Percentiles rank a stretch among this genome's conserved stretches.
Evolutionary conservation across 1,140 invertebrate species (phyloP).

Genomic region (Oscheius sp.): DNA sequence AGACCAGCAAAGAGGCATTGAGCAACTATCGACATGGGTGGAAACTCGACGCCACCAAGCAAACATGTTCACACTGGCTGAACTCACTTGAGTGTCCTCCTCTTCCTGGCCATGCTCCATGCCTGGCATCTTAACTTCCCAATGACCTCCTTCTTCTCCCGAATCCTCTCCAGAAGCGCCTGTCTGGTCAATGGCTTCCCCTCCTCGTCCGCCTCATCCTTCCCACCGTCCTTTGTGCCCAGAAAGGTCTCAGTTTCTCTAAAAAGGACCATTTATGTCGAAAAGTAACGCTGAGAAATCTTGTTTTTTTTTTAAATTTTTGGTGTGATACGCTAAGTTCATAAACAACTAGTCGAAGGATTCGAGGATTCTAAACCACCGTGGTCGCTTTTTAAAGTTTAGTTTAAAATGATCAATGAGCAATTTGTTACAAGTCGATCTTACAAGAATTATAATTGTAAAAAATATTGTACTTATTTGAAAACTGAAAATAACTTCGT

Average conservation of each 20-base stretch:
- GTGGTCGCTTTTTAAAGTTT: no score
- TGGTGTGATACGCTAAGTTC: no score
- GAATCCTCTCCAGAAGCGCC: constrained; percentile 84
- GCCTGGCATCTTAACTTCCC: constrained; percentile 82
- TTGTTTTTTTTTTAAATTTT: background rate
- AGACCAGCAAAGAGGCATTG: no score
- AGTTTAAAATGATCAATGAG: no score
- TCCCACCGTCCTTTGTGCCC: constrained; percentile 43
- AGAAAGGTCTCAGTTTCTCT: constrained; percentile 45
- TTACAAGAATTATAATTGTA: no score
- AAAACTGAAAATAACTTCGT: no score
- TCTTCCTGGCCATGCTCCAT: constrained; percentile 80
- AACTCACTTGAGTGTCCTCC: constrained; percentile 71
- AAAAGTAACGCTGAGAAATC: background rate
- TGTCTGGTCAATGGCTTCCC: constrained; percentile 67
- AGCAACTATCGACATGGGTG: no score
- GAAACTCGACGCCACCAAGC: background rate
- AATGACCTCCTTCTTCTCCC: constrained; percentile 86
- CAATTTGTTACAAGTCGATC: no score
- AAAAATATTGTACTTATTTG: no score
- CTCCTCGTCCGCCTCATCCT: constrained; percentile 51
- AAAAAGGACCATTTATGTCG: constrained; percentile 6
- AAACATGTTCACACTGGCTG: constrained; percentile 4
- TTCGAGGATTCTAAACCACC: no score
- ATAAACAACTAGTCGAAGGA: no score